These are phyloP conservation scores for Anarrhichthys ocellatus DNA, from an alignment of 2,113 vertebrate species.

Conservation along the genomic window DNA sequence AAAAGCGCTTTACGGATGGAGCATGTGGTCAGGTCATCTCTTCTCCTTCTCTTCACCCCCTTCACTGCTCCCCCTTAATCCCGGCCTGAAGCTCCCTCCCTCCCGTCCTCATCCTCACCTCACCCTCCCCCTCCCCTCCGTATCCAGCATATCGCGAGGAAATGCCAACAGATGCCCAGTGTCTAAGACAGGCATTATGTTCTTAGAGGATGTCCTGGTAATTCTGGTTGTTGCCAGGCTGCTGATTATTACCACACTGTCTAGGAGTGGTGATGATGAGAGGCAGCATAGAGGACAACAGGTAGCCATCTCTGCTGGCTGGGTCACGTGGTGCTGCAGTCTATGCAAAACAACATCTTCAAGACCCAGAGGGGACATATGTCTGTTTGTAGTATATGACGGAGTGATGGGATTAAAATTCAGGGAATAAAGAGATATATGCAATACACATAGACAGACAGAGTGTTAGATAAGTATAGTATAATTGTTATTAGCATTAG, in stretches of 20 bases:
- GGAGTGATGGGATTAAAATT: slow-evolving; percentile 23
- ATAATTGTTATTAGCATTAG: neutral
- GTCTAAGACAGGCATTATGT: slow-evolving; percentile 88
- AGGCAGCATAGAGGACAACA: slow-evolving; percentile 51
- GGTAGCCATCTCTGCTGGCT: slow-evolving; percentile 52
- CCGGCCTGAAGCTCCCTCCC: slow-evolving; percentile 67
- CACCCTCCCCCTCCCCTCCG: slow-evolving; percentile 69
- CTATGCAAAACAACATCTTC: slow-evolving; percentile 61
- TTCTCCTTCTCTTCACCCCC: slow-evolving; percentile 71
- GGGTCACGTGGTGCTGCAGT: slow-evolving; percentile 45
- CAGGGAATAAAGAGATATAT: slow-evolving; percentile 2
- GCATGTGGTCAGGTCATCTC: slow-evolving; percentile 85
- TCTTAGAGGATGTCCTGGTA: slow-evolving; percentile 83
- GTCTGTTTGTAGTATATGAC: slow-evolving; percentile 38
- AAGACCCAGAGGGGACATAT: slow-evolving; percentile 42
- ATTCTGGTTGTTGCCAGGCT: slow-evolving; percentile 74
- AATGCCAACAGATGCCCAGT: slow-evolving; percentile 88
- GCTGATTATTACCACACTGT: slow-evolving; percentile 64
- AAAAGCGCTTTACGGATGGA: slow-evolving; percentile 79
- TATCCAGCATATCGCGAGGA: slow-evolving; percentile 71
- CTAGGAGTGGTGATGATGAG: slow-evolving; percentile 33
- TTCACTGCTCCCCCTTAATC: slow-evolving; percentile 81
- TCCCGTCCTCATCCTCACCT: slow-evolving; percentile 40
- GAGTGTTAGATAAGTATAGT: neutral
- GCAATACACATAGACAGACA: neutral